Evolutionary conservation across 2,113 vertebrate genomes (phyloP), one percentile per base, ranked within the genome.

Genomic region (Aldabrachelys gigantea): DNA sequence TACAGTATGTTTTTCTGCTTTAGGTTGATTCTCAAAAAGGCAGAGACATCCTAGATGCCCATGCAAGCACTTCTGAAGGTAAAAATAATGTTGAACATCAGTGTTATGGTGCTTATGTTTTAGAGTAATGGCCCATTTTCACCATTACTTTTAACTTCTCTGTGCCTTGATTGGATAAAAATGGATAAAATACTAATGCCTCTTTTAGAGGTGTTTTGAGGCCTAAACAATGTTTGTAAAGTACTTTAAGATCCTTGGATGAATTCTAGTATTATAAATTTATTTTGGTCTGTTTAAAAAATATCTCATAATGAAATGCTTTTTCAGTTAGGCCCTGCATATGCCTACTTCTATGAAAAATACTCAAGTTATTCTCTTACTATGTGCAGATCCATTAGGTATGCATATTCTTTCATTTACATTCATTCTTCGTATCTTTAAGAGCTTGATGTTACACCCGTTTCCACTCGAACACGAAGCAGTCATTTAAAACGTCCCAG

Each of bases 21-120:
- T 96, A 98, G 98, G 41, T 96, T 88, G 98, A 98, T 78, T 94
- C 93, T 91, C 89, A 97, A 75, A 98, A 96, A 95, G 80, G 19
- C 56, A 85, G 92, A 91, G 93, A 92, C 89, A 57, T 92, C 47
- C 9, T 11, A 56, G 97, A 98, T 96, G 90, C 85, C 59, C 82
- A 29, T 84, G 97, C 97, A 96, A 97, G 98, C 56, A 98, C 98
- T 84, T 98, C 98, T 93, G 87, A 97, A 98, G 98, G 98, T 98
- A 98, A 98, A 95, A 94, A 49, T 81, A 54, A 85, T 22, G 8
- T n/a, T 89, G 10, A 78, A 87, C 80, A 79, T 96, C 22, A 69
- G 0, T 80, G 12, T 57, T 91, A 24, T 57, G 8, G 25, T 91
- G 81, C 35, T 29, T 83, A 6, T 57, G 47, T 24, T 54, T 89